A percentile compares a stretch with the other conserved stretches of the same genome.
Evolutionary conservation across 2,113 vertebrate species (phyloP).

Genomic region (Mus pahari): DNA sequence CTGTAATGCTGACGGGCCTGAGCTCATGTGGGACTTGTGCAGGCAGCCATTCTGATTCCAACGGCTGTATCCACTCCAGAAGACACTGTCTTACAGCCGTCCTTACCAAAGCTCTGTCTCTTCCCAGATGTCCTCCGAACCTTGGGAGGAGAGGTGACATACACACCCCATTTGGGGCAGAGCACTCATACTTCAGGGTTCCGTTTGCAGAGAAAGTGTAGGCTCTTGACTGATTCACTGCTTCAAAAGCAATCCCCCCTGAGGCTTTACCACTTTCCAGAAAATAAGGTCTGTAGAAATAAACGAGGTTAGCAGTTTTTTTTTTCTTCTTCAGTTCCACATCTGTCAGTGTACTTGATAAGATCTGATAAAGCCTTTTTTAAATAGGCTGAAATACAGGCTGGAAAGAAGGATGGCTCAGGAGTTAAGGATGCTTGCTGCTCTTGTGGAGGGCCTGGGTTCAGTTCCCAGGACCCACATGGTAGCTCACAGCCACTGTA

Average conservation of each 20-base stretch:
- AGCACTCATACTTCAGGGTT: not conserved
- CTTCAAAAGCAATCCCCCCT: not conserved
- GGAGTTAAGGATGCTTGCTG: not conserved
- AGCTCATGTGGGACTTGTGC: not conserved
- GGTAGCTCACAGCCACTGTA: not conserved
- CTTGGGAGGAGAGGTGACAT: not conserved
- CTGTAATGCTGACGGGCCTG: no score
- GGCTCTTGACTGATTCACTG: not conserved
- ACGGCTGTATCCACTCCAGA: not conserved
- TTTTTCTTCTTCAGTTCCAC: not conserved
- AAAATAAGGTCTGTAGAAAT: not conserved
- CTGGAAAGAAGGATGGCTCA: not conserved
- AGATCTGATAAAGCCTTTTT: not conserved
- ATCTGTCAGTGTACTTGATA: not conserved
- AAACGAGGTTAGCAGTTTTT: not conserved
- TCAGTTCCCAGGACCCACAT: not conserved
- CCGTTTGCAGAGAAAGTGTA: not conserved
- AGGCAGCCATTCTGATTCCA: not conserved
- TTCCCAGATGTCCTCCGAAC: not conserved
- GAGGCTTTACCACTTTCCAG: not conserved
- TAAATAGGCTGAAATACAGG: not conserved
- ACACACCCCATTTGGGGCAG: no score
- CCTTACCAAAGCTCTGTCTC: not conserved
- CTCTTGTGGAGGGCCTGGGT: not conserved
- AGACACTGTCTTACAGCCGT: not conserved